These are phyloP conservation scores for Anoplophora glabripennis DNA, from an alignment of 1,140 invertebrate genomes.

Conservation along the genomic window DNA sequence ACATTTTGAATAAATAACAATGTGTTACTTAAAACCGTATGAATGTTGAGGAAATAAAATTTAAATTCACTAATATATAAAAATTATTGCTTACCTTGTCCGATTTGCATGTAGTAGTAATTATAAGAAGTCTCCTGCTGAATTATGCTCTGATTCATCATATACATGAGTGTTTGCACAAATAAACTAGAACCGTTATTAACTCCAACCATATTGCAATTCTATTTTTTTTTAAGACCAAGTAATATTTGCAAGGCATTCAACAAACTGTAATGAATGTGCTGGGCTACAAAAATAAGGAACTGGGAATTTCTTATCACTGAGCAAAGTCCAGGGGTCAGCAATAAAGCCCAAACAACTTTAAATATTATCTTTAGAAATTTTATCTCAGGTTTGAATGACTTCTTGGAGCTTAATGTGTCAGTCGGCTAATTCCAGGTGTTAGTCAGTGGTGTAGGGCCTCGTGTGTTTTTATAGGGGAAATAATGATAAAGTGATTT, in stretches of 20 bases:
- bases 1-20: background rate
- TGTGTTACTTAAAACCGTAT: conserved; percentile 1
- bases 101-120: conserved; percentile 44
- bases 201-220: conserved; percentile 6
- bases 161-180: conserved; percentile 37
- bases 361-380: background rate
- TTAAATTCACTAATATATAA: no score
- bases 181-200: conserved; percentile 26
- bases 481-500: no score
- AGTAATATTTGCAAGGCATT: background rate
- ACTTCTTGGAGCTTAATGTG: background rate
- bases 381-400: background rate
- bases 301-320: conserved; percentile 15
- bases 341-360: conserved; percentile 1
- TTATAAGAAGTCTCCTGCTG: conserved; percentile 42
- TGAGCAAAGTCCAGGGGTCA: conserved; percentile 25
- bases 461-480: no score
- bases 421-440: no score
- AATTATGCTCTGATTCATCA: conserved; percentile 45
- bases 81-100: conserved; percentile 43
- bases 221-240: background rate
- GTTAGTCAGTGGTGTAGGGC: no score
- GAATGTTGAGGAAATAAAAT: background rate
- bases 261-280: background rate
- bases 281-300: conserved; percentile 5